phyloP scores from a whole-genome alignment of 2,888 invertebrate species.

The Reticulitermes lucifugus region DNA sequence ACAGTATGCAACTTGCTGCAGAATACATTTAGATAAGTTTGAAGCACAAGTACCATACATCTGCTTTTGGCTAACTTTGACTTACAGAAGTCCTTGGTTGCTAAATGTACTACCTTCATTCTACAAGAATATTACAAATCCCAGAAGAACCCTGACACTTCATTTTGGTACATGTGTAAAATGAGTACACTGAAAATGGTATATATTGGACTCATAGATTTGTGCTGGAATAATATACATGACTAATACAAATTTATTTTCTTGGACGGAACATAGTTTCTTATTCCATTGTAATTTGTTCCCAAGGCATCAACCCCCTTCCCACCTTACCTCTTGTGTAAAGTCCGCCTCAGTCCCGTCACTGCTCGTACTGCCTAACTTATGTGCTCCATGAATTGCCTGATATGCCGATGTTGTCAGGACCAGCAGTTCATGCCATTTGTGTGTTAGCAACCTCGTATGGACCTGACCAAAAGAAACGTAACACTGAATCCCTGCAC shows the following conservation, averaged over 20 bases:
- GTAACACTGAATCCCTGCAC: neutral
- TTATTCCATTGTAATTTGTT: neutral
- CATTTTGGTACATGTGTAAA: too few relatives aligned
- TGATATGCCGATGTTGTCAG: slow-evolving; percentile 94
- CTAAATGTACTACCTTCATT: too few relatives aligned
- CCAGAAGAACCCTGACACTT: too few relatives aligned
- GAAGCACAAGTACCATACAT: too few relatives aligned
- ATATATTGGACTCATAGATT: too few relatives aligned
- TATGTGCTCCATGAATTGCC: slow-evolving; percentile 81
- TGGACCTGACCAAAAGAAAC: slow-evolving; percentile 69
- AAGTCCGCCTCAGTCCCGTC: slow-evolving; percentile 80
- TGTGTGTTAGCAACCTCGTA: slow-evolving; percentile 94
- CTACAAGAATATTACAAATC: too few relatives aligned
- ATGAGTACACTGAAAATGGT: too few relatives aligned
- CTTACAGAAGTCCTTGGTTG: too few relatives aligned
- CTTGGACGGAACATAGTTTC: neutral
- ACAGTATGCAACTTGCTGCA: too few relatives aligned
- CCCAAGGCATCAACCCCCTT: neutral
- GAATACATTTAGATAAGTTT: too few relatives aligned
- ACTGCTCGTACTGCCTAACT: slow-evolving; percentile 56
- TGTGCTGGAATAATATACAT: too few relatives aligned
- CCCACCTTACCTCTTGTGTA: slow-evolving; percentile 79
- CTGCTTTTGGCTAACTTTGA: too few relatives aligned
- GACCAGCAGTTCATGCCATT: slow-evolving; percentile 97
- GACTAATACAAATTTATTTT: neutral